Conservation (phyloP, 2,797 vertebrate species). For the Hirundo rustica region DNA sequence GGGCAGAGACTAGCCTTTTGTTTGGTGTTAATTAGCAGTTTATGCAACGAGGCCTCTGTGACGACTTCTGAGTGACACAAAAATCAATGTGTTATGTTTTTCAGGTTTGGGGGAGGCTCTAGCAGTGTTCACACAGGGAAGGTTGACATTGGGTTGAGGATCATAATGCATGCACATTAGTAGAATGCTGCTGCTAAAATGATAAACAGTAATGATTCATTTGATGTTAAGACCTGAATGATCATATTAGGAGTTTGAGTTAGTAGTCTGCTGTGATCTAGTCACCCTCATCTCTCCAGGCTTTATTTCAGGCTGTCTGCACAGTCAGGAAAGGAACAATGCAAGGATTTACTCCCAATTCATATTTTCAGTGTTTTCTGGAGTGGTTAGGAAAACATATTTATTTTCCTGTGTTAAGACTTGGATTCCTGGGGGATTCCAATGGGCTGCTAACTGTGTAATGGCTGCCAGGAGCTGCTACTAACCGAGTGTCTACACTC, state of each 20-base stretch:
- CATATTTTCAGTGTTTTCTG: conserved; percentile 11
- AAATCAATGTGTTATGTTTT: conserved; percentile 31
- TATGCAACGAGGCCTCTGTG: conserved; percentile 41
- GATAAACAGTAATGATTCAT: conserved; percentile 1
- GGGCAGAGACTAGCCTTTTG: conserved; percentile 48
- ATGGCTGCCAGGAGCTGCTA: conserved; percentile 43
- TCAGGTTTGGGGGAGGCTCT: conserved; percentile 12
- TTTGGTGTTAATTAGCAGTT: conserved; percentile 54
- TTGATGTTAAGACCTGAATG: not conserved
- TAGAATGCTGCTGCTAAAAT: conserved; percentile 9
- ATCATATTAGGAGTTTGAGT: not conserved
- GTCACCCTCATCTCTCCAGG: not conserved
- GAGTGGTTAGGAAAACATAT: conserved; percentile 3
- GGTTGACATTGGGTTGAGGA: not conserved
- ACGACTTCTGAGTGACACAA: conserved; percentile 8
- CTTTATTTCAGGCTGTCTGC: conserved; percentile 22
- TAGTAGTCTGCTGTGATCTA: not conserved
- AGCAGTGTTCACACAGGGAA: not conserved
- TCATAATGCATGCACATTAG: not conserved
- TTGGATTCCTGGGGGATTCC: conserved; percentile 11
- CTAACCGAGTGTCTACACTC: not conserved
- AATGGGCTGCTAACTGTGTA: conserved; percentile 21
- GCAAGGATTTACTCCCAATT: not conserved
- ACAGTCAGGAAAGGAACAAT: not conserved
- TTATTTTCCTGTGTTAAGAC: conserved; percentile 28